Percentiles rank a stretch among this genome's conserved stretches.
Evolutionary conservation across 1,140 invertebrate species (phyloP).

Genomic region (Microvelia longipes): DNA sequence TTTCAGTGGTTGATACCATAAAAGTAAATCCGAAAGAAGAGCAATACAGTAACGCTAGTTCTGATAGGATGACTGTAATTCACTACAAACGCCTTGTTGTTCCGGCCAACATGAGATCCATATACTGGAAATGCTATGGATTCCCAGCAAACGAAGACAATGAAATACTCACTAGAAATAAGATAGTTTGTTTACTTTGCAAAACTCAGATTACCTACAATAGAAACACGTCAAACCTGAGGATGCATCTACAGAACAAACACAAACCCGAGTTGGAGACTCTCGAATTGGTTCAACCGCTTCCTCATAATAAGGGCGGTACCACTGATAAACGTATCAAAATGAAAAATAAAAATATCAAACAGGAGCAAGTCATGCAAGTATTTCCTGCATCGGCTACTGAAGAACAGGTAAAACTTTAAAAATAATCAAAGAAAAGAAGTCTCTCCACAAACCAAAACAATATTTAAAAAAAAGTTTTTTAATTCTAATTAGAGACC

Average conservation of each 20-base stretch:
- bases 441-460: neutral
- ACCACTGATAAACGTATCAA: slow-evolving; percentile 9
- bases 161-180: slow-evolving; percentile 43
- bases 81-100: slow-evolving; percentile 37
- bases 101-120: slow-evolving; percentile 41
- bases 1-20: neutral
- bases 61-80: neutral
- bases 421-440: too few relatives aligned
- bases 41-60: neutral
- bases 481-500: too few relatives aligned
- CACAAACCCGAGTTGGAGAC: slow-evolving; percentile 35
- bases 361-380: slow-evolving; percentile 11
- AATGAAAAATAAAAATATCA: slow-evolving; percentile 2
- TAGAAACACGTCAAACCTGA: slow-evolving; percentile 43
- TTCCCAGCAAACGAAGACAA: slow-evolving; percentile 44
- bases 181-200: slow-evolving; percentile 43
- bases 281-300: slow-evolving; percentile 27
- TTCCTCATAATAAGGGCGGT: slow-evolving; percentile 12
- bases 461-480: too few relatives aligned
- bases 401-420: neutral
- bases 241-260: slow-evolving; percentile 45
- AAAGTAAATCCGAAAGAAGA: slow-evolving; percentile 1
- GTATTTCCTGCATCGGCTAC: slow-evolving; percentile 8
- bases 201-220: slow-evolving; percentile 45
- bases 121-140: slow-evolving; percentile 49